phyloP scores from a whole-genome alignment of 1,140 invertebrate genomes.

The Camponotus vicinus region DNA sequence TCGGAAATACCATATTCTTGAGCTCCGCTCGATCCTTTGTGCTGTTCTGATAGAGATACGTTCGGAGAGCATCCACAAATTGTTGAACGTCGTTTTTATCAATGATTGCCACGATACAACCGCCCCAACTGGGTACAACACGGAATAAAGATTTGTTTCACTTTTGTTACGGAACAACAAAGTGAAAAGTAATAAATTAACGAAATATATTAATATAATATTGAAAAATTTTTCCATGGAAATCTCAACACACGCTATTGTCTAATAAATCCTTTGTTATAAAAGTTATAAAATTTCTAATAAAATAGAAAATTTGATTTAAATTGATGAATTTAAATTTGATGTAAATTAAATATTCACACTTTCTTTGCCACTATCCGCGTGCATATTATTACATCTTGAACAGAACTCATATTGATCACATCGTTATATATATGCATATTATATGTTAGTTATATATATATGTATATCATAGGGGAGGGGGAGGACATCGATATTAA shows the following conservation, averaged over 20 bases:
- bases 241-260: not conserved
- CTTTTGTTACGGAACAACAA: not conserved
- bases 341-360: slow-evolving; percentile 28
- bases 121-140: slow-evolving; percentile 93
- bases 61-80: slow-evolving; percentile 91
- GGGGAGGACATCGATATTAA: too few relatives aligned
- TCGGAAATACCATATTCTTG: slow-evolving; percentile 87
- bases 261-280: not conserved
- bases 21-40: slow-evolving; percentile 78
- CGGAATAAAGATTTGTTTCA: not conserved
- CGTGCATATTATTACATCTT: not conserved
- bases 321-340: not conserved
- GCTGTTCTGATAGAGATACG: slow-evolving; percentile 90
- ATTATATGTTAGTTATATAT: too few relatives aligned
- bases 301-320: too few relatives aligned
- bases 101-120: slow-evolving; percentile 96
- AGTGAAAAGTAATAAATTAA: not conserved
- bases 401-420: not conserved
- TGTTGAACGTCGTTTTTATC: slow-evolving; percentile 88
- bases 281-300: too few relatives aligned
- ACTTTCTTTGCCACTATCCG: not conserved
- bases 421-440: too few relatives aligned
- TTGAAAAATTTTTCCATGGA: not conserved
- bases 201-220: not conserved
- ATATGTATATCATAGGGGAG: too few relatives aligned